These are phyloP conservation scores for Garra rufa DNA, from an alignment of 2,113 vertebrate genomes.

Conservation along the genomic window DNA sequence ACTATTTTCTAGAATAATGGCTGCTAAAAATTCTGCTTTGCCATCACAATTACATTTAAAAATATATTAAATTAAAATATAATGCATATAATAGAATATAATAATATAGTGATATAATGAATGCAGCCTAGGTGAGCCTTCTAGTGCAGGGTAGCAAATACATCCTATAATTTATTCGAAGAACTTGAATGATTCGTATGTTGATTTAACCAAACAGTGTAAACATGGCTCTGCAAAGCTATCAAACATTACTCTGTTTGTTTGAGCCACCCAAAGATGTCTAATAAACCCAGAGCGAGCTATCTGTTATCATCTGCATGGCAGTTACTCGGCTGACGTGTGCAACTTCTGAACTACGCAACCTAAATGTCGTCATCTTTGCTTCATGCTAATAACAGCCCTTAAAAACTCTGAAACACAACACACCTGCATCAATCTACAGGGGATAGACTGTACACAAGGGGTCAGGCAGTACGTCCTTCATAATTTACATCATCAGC, in stretches of 20 bases:
- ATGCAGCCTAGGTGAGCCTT: too few relatives aligned
- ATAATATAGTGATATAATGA: too few relatives aligned
- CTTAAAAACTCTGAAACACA: not conserved
- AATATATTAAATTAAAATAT: too few relatives aligned
- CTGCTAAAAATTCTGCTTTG: too few relatives aligned
- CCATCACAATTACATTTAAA: too few relatives aligned
- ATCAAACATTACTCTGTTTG: conserved; percentile 22
- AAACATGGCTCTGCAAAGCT: not conserved
- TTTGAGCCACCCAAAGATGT: conserved; percentile 1
- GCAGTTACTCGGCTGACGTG: not conserved
- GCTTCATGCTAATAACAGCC: not conserved
- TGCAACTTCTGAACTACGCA: not conserved
- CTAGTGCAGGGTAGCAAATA: too few relatives aligned
- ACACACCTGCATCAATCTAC: not conserved
- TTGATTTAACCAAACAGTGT: not conserved
- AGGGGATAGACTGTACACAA: not conserved
- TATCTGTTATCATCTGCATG: not conserved
- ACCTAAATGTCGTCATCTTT: not conserved
- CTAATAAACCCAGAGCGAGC: not conserved
- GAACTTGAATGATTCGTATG: not conserved
- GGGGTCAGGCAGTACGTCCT: not conserved
- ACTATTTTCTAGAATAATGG: too few relatives aligned
- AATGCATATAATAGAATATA: too few relatives aligned
- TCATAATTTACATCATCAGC: conserved; percentile 2
- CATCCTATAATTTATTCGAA: not conserved